Base-by-base conservation (phyloP, 2,113 vertebrate genomes). In the Apeltes quadracus region DNA sequence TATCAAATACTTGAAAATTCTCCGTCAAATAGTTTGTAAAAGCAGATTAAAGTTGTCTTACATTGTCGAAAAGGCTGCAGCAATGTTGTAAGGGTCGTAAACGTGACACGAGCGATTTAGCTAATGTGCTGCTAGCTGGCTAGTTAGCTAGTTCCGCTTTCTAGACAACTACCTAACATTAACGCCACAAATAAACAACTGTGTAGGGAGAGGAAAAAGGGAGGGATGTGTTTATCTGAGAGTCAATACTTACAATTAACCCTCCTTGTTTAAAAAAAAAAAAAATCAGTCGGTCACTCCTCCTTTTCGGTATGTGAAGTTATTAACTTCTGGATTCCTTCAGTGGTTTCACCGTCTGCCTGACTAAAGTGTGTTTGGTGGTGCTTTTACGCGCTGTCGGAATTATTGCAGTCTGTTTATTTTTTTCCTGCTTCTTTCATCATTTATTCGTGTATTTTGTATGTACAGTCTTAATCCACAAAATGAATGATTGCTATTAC, bases 241-340 rank as follows among this genome's bases (percentile, higher is more conserved):
- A 75, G 75, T 72, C 55, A 62, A 22, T 81, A 90, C 91, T 88
- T 74, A 91, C 91, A 67, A 51, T 36, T 58, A 72, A 84, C 44
- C 81, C 69, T 77, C 78, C 84, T 77, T 61, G 63, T 73, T 51
- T 54, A 6, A 3, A 3, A 22, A 0, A 41, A 57, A 32, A 48
- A 43, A 53, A 39, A 29, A 23, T 7, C 13, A 15, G 25, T 34
- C 69, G 39, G 38, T 51, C 75, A 63, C 85, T 87, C 89, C 91
- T 87, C 87, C 90, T 90, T 73, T 2, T 18, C 7, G 67, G 80
- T 79, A 74, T 82, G 83, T 71, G 23, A 79, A 84, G 71, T 87
- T 87, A 41, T 36, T 25, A 70, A 79, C 83, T 88, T 83, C 68
- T 66, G 84, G 56, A 93, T 93, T 92, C 93, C 92, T 92, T 83